Percentiles rank a stretch among this genome's conserved stretches.
Conservation (phyloP, 2,888 invertebrate species). For the Aquatica leii region DNA sequence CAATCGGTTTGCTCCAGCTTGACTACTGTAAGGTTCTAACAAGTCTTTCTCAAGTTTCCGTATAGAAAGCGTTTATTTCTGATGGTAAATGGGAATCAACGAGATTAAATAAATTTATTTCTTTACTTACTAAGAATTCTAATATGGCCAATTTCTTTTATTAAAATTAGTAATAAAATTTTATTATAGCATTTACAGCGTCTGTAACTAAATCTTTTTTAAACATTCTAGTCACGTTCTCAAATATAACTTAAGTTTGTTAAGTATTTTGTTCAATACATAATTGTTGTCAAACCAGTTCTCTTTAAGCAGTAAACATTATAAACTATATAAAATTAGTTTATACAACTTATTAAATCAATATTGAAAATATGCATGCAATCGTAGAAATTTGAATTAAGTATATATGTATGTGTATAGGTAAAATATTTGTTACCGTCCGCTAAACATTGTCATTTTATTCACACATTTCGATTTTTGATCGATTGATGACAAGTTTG, state of each 20-base stretch:
- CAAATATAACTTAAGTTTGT: constrained; percentile 1
- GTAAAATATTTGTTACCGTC: too few species aligned
- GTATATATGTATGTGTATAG: too few species aligned
- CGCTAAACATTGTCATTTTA: too few species aligned
- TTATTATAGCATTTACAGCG: background rate
- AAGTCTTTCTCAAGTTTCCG: background rate
- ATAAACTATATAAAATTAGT: too few species aligned
- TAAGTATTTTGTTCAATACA: constrained; percentile 8
- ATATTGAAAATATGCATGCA: too few species aligned
- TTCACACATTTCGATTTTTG: too few species aligned
- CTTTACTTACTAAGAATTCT: background rate
- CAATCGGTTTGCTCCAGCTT: constrained; percentile 24
- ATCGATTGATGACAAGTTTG: too few species aligned
- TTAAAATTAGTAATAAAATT: background rate
- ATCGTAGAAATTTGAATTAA: too few species aligned
- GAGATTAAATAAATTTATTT: background rate
- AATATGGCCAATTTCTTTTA: background rate
- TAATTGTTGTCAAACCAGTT: background rate
- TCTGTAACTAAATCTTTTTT: background rate
- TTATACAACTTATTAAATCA: too few species aligned
- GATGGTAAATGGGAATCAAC: background rate
- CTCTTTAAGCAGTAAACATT: too few species aligned
- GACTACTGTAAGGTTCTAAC: constrained; percentile 26
- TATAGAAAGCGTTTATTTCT: background rate
- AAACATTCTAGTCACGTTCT: background rate